These are phyloP conservation scores for Helicoverpa zea DNA, from an alignment of 1,140 invertebrate genomes.

Conservation along the genomic window DNA sequence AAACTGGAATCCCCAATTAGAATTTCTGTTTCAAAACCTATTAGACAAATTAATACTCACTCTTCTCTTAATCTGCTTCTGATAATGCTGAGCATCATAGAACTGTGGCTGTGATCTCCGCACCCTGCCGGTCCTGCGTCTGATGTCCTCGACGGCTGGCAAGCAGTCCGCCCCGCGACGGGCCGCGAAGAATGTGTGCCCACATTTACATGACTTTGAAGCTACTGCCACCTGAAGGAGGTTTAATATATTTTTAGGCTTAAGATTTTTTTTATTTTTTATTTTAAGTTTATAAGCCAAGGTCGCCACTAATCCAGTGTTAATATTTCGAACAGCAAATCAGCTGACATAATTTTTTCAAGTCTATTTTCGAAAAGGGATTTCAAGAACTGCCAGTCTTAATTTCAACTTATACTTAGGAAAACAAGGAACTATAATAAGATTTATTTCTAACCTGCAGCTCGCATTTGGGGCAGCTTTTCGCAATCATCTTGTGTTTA, in stretches of 20 bases:
- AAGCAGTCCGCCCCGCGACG: slow-evolving; percentile 87
- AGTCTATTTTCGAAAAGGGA: too few species aligned
- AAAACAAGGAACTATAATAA: neutral
- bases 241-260: neutral
- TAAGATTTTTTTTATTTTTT: too few species aligned
- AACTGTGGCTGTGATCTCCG: slow-evolving; percentile 93
- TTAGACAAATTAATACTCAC: slow-evolving; percentile 54
- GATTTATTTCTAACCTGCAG: slow-evolving; percentile 65
- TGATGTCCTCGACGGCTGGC: slow-evolving; percentile 80
- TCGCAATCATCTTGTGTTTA: slow-evolving; percentile 82
- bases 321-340: too few species aligned
- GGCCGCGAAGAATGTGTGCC: slow-evolving; percentile 92
- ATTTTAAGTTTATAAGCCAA: too few species aligned
- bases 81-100: slow-evolving; percentile 93
- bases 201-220: slow-evolving; percentile 93
- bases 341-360: too few species aligned
- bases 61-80: slow-evolving; percentile 75
- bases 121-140: slow-evolving; percentile 91
- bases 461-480: slow-evolving; percentile 81
- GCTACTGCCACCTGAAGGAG: slow-evolving; percentile 91
- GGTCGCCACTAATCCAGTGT: too few species aligned
- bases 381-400: too few species aligned
- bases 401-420: too few species aligned
- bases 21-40: too few species aligned
- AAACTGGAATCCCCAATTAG: too few species aligned